These are phyloP conservation scores for Tortrix viridana DNA, from an alignment of 2,888 invertebrate species.

Conservation along the genomic window DNA sequence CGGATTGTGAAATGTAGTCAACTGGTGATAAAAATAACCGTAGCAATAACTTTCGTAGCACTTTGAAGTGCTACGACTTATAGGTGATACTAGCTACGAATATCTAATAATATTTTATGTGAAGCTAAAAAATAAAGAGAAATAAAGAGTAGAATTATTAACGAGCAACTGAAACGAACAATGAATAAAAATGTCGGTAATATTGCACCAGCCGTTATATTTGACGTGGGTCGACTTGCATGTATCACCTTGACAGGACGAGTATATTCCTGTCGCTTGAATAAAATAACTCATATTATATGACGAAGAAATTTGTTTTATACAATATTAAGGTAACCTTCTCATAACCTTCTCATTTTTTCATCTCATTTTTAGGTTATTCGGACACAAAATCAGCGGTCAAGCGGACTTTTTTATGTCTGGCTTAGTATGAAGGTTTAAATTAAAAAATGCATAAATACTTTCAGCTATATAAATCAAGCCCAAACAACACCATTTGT, in stretches of 20 bases:
- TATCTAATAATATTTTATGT: no score
- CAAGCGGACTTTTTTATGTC: no score
- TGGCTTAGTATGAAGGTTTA: no score
- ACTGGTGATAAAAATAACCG: no score
- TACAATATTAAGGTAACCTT: slow-evolving; percentile 37
- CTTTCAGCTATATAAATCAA: no score
- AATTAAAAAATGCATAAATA: no score
- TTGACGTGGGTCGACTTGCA: slow-evolving; percentile 79
- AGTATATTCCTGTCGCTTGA: slow-evolving; percentile 78
- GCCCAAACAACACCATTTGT: no score
- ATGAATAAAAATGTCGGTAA: slow-evolving; percentile 43
- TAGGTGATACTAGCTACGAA: no score
- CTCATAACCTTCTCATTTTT: no score
- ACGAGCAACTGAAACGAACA: slow-evolving; percentile 24
- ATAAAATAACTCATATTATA: slow-evolving; percentile 73
- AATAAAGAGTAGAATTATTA: slow-evolving; percentile 13
- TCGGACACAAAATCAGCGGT: no score
- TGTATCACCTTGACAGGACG: slow-evolving; percentile 75
- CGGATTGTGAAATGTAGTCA: no score
- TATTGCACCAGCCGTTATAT: slow-evolving; percentile 50
- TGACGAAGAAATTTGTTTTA: slow-evolving; percentile 58
- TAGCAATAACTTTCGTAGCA: neutral
- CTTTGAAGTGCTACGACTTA: neutral
- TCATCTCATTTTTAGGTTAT: no score
- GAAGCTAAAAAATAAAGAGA: neutral